Evolutionary conservation across 2,888 invertebrate genomes (phyloP), one percentile per base, ranked within the genome.

Genomic region (Mycogona germanica): DNA sequence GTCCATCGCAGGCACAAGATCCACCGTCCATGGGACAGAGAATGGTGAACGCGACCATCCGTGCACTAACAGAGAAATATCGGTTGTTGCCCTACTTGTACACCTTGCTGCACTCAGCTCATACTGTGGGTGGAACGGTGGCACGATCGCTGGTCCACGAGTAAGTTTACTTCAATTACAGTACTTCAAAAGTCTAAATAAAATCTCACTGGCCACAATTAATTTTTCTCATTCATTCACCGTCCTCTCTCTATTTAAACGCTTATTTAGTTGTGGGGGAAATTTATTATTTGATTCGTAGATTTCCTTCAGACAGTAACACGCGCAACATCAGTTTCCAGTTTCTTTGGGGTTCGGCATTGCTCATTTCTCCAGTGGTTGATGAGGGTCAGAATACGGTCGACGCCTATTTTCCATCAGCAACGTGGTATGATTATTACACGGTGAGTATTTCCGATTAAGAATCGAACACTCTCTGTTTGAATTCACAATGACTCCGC

Each of bases 71-170:
- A 3, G 59, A 64, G 5, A 61, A 73, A 19, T 74, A 74, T 62
- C 62, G 64, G 14, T 64, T 73, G 14, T 62, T 73, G 21, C 72
- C 73, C 1, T 71, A 69, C 59, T 66, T 74, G n/a, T 74, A 74
- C 65, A 70, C 73, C 1, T 64, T 69, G 5, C 64, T 73, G 60
- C 67, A 68, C 56, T 45, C 61, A 14, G 68, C 69, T 3, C 65
- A 66, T 59, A 60, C 59, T n/a, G 56, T 62, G 38, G 72, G 71
- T 5, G 58, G 60, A 37, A 67, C 69, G 3, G 70, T 71, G 14
- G 63, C 66, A 6, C 59, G 70, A 19, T 66, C 71, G 0, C 59
- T 72, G 14, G 58, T 68, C 42, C 67, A 67, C 53, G 69, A 70
- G 67, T 69, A 41, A 57, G 47, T 25, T 9, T 12, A 35, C 12